These are phyloP conservation scores for Macrosiphum euphorbiae DNA, from an alignment of 2,888 invertebrate genomes.

Conservation along the genomic window DNA sequence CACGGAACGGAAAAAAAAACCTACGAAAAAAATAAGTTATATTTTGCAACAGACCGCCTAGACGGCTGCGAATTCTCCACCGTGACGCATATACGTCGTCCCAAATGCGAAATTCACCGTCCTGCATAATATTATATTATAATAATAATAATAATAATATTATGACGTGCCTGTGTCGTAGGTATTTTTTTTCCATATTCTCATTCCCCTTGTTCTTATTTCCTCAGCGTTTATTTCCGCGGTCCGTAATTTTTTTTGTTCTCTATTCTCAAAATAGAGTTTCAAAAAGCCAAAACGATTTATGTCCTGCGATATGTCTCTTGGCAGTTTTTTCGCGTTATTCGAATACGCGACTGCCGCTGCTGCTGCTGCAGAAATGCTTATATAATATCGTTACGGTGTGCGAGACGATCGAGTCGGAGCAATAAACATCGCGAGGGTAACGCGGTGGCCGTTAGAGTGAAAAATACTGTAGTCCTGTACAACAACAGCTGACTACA, in stretches of 20 bases:
- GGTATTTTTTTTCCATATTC: not conserved
- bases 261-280: not conserved
- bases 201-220: not conserved
- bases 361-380: not conserved
- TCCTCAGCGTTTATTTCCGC: not conserved
- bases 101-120: not conserved
- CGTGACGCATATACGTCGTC: not conserved
- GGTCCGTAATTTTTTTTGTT: not conserved
- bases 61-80: not conserved
- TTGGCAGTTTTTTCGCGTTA: not conserved
- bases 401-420: not conserved
- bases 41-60: slow-evolving; percentile 11
- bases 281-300: not conserved
- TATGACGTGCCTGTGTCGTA: not conserved
- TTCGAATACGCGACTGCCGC: not conserved
- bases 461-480: not conserved
- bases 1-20: not conserved
- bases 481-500: not conserved
- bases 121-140: not conserved
- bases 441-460: not conserved
- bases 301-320: not conserved
- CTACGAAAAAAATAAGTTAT: not conserved
- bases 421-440: not conserved
- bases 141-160: not conserved
- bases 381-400: not conserved